Base-by-base conservation (phyloP, 2,888 invertebrate genomes). In the Ophion costatus region DNA sequence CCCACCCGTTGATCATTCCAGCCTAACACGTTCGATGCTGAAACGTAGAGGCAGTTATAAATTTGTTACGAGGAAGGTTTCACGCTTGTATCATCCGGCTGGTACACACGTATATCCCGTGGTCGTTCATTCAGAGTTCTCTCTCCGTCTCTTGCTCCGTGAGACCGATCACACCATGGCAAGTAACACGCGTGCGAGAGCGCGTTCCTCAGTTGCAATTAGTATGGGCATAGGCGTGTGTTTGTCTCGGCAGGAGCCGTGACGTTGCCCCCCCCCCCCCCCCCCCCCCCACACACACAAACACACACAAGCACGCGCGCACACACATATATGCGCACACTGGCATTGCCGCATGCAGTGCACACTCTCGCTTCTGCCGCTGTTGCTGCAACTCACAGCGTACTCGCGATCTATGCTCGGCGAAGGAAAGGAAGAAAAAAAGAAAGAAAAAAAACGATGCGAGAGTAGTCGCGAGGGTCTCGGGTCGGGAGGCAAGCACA, bases 141-240 rank as follows among this genome's bases (percentile, higher is more conserved):
- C 67, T 51, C 67, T 20, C 42, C 75, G 45, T 87, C 38, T 59
- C 56, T 76, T 64, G 38, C 38, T 63, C 59, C 61, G 57, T 45
- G 22, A 38, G 59, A 64, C 17, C 69, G 67, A 59, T 79, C 63
- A 61, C 74, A 29, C 56, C 57, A 63, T 33, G 29, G 61, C 77
- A 29, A 69, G 89, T 89, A 90, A 92, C 88, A 92, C 88, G 83
- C 86, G 75, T 81, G 86, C 81, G 80, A 73, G 73, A 77, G 80
- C 69, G 67, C 69, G 67, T 77, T 67, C 76, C 73, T 74, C 63
- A 75, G 73, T 74, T 76, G 84, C 86, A 87, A 87, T 87, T 87
- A 83, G 87, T 86, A 87, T 78, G 66, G 71, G 83, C 80, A 76
- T 77, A 73, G 82, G 79, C 83, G 81, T 80, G 87, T 84, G 85